Conservation (phyloP, 2,797 vertebrate genomes). For the Lerista edwardsae region DNA sequence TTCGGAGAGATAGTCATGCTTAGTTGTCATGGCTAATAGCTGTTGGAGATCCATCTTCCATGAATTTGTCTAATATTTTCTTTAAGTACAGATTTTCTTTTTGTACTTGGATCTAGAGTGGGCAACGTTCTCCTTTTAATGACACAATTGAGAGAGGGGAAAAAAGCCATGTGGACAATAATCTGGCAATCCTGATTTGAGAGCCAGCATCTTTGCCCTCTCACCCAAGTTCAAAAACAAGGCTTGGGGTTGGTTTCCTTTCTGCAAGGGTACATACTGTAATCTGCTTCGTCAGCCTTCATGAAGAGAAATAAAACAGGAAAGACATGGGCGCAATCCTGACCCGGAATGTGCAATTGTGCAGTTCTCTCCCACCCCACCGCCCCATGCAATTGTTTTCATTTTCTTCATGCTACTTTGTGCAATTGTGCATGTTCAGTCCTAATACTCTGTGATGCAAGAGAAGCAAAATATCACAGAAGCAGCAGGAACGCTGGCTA, state of each 20-base stretch:
- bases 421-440: background rate
- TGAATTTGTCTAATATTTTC: background rate
- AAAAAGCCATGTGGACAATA: background rate
- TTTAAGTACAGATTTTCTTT: background rate
- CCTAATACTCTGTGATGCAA: background rate
- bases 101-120: background rate
- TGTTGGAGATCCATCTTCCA: background rate
- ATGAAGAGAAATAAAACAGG: background rate
- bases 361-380: background rate
- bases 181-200: background rate
- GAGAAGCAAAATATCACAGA: background rate
- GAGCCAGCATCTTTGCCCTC: background rate
- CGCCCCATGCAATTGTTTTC: background rate
- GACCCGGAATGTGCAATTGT: background rate
- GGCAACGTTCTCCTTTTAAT: background rate
- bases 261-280: background rate
- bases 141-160: no score
- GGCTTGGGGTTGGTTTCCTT: background rate
- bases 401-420: conserved; percentile 11
- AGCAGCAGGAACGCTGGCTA: background rate
- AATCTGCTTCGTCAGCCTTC: background rate
- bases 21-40: background rate
- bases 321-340: conserved; percentile 4
- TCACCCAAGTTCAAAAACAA: background rate
- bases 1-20: background rate